A percentile compares a stretch with the other conserved stretches of the same genome.
phyloP scores from a whole-genome alignment of 2,113 vertebrate genomes.

The Hepsetus odoe region DNA sequence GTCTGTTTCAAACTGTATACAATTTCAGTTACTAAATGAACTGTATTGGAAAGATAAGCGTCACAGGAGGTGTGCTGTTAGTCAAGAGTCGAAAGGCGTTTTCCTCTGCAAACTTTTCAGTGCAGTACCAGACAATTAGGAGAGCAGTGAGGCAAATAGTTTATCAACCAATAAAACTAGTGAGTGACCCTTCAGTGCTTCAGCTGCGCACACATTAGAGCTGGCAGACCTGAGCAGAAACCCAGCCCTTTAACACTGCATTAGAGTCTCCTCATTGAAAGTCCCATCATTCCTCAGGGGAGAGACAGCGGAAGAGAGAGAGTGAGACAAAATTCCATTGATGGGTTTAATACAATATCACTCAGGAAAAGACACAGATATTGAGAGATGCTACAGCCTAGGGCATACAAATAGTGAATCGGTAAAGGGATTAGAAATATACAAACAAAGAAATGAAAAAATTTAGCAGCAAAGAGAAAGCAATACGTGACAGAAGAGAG shows the following conservation, averaged over 20 bases:
- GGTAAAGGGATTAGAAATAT: neutral
- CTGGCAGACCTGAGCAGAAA: neutral
- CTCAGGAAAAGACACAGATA: constrained; percentile 21
- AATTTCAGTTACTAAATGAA: constrained; percentile 33
- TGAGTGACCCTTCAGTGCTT: constrained; percentile 43
- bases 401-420: neutral
- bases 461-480: neutral
- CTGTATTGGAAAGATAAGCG: constrained; percentile 17
- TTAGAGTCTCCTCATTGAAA: constrained; percentile 60
- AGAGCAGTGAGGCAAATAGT: constrained; percentile 29
- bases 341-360: constrained; percentile 13
- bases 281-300: constrained; percentile 44
- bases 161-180: constrained; percentile 33
- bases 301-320: constrained; percentile 29
- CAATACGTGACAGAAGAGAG: neutral
- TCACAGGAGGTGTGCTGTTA: neutral
- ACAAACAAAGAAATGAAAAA: neutral
- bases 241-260: constrained; percentile 44
- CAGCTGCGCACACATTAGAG: constrained; percentile 36
- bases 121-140: constrained; percentile 39
- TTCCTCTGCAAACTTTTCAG: constrained; percentile 26
- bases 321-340: constrained; percentile 1
- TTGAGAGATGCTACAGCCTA: constrained; percentile 24
- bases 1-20: neutral
- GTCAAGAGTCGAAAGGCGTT: constrained; percentile 12